Evolutionary conservation across 2,888 invertebrate genomes (phyloP), one percentile per base, ranked within the genome.

Genomic region (Cantharis rufa): DNA sequence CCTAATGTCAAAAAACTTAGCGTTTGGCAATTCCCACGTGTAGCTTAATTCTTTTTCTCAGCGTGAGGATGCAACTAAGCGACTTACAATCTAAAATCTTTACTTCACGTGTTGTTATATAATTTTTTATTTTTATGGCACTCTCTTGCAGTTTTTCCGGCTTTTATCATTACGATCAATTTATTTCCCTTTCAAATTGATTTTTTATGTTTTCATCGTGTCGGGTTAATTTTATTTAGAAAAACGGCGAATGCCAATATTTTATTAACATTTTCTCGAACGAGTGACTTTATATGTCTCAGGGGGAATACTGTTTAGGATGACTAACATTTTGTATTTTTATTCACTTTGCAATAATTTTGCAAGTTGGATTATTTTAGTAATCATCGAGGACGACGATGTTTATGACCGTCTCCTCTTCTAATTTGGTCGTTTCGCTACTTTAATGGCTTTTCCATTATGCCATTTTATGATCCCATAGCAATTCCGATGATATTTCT

Each of bases 401-500:
- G 48, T 48, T 48, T 48, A 48, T 48, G 48, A 48, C n/a, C 16
- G 21, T 18, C 18, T 13, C 64, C 16, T 24, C 16, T 24, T 66
- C 18, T 70, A 66, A 66, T 75, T 78, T 72, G 69, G 69, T 72
- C 71, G 71, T 70, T 73, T 74, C 70, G n/a, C 48, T 64, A 32
- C 62, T 76, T 78, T 79, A 77, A 79, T 74, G 75, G 75, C 75
- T 80, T 79, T 76, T 48, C 76, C 74, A 77, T 76, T 78, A 70
- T 27, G 62, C 28, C 21, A 72, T 78, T 78, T 80, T 78, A 80
- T 75, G 69, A 62, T 71, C 62, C 63, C 72, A 68, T 61, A 76
- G 75, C 71, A 72, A 78, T 71, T 78, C 66, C 76, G 77, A 79
- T 81, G 79, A 80, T 81, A 79, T 80, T 79, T 76, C 66, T 72